Evolutionary conservation across 2,888 invertebrate species (phyloP).

Genomic region (Caenorhabditis angaria): DNA sequence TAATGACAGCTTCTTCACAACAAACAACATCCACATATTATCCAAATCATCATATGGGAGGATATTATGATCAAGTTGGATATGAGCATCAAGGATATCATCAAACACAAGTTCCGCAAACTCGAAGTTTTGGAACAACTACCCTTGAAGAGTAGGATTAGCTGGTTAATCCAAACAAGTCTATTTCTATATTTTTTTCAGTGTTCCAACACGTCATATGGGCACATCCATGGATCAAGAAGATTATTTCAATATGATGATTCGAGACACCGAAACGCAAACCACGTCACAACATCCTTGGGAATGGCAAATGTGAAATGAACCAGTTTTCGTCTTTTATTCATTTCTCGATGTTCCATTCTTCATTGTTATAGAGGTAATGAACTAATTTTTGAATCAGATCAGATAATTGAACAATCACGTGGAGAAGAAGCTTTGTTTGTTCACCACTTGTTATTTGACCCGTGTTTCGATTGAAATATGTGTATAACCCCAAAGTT

Average conservation of each 20-base stretch:
- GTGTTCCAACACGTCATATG: slow-evolving; percentile 30
- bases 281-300: slow-evolving; percentile 19
- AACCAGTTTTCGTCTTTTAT: not conserved
- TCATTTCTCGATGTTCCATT: too few relatives aligned
- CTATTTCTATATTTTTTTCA: slow-evolving; percentile 10
- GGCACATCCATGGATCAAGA: slow-evolving; percentile 40
- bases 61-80: not conserved
- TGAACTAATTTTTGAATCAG: too few relatives aligned
- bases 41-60: not conserved
- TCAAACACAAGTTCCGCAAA: slow-evolving; percentile 14
- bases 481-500: too few relatives aligned
- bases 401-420: not conserved
- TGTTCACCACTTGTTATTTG: not conserved
- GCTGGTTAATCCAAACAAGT: too few relatives aligned
- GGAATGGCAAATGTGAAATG: not conserved
- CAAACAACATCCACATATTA: not conserved
- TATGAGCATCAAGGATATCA: not conserved
- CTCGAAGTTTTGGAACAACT: slow-evolving; percentile 39
- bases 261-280: slow-evolving; percentile 46
- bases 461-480: too few relatives aligned
- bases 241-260: slow-evolving; percentile 22
- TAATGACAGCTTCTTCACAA: not conserved
- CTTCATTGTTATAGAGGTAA: too few relatives aligned
- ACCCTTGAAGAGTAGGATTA: slow-evolving; percentile 34
- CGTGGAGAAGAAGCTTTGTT: not conserved